Percentiles rank a stretch among this genome's conserved stretches.
These are phyloP conservation scores for Phymastichus coffea DNA, from an alignment of 1,140 invertebrate species.

Conservation along the genomic window DNA sequence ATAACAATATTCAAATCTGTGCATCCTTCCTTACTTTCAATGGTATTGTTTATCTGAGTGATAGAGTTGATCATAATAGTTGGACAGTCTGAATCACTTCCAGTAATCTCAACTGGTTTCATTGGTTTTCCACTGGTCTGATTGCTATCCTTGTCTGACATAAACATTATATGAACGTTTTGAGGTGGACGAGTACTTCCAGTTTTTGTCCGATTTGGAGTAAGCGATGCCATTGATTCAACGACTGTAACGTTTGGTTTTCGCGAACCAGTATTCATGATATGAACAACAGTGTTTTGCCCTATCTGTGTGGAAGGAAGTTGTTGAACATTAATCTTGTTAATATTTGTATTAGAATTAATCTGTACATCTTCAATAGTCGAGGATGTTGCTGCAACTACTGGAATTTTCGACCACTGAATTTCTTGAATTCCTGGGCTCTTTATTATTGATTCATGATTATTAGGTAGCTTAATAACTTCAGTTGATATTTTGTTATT, in stretches of 20 bases:
- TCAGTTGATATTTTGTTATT: background rate
- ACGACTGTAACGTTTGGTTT: constrained; percentile 35
- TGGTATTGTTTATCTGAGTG: constrained; percentile 51
- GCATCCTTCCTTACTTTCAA: constrained; percentile 52
- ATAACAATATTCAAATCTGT: constrained; percentile 55
- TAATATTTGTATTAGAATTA: constrained; percentile 4
- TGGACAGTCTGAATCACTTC: constrained; percentile 40
- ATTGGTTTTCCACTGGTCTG: background rate
- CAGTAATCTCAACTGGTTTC: background rate
- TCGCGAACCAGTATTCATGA: constrained; percentile 40
- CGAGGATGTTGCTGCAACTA: constrained; percentile 15
- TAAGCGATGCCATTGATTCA: background rate
- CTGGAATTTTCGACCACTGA: constrained; percentile 45
- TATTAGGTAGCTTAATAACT: background rate
- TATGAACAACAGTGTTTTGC: constrained; percentile 50
- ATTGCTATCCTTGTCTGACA: constrained; percentile 37
- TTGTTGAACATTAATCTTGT: background rate
- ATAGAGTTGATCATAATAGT: constrained; percentile 53
- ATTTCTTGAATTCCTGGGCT: constrained; percentile 35
- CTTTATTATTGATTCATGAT: constrained; percentile 20
- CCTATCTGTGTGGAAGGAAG: constrained; percentile 38
- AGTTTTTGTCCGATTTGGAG: constrained; percentile 1
- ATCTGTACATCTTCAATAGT: background rate
- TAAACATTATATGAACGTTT: constrained; percentile 51
- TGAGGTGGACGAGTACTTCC: constrained; percentile 29